Base-by-base conservation (phyloP, 2,888 invertebrate species). In the Diaperis boleti region DNA sequence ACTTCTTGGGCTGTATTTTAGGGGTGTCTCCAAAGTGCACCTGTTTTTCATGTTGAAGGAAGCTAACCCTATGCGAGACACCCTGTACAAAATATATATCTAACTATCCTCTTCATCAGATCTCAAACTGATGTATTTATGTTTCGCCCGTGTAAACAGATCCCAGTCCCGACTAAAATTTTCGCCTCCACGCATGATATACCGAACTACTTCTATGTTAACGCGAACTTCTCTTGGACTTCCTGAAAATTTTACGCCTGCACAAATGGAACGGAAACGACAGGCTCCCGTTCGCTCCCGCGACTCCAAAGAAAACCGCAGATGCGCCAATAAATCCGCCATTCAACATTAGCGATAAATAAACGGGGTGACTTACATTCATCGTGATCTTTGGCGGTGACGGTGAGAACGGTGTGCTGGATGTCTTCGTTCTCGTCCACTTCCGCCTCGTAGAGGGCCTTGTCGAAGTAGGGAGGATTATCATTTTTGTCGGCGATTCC, bases 401-500 rank as follows among this genome's bases (percentile, higher is more conserved):
- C 97, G 72, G 96, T 96, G 82, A 97, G 94, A 45, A 96, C 95
- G 66, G 96, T 96, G 82, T 96, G 96, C 78, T 96, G 96, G 78
- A 96, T 95, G 80, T 96, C 96, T 83, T 96, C 95, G 88, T 97
- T 96, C 83, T 97, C 97, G 84, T 96, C 96, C 78, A 97, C 96
- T 84, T 96, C 96, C 77, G 97, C 96, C 84, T 95, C 95, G 84
- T 97, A 96, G 76, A 96, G 87, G 78, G 92, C 92, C 85, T 96
- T 96, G 86, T 95, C 96, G 86, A 99, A 98, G 84, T 95, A 95
- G 69, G 98, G 98, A 67, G 96, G 95, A 85, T 99, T 98, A 88
- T 99, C 99, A 90, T 99, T 99, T 86, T 96, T 97, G 86, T 99
- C 98, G 75, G 96, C 96, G 80, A 98, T 96, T 77, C 95, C 96